Evolutionary conservation across 2,797 vertebrate species (phyloP).

Genomic region (Hypotaenidia okinawae): DNA sequence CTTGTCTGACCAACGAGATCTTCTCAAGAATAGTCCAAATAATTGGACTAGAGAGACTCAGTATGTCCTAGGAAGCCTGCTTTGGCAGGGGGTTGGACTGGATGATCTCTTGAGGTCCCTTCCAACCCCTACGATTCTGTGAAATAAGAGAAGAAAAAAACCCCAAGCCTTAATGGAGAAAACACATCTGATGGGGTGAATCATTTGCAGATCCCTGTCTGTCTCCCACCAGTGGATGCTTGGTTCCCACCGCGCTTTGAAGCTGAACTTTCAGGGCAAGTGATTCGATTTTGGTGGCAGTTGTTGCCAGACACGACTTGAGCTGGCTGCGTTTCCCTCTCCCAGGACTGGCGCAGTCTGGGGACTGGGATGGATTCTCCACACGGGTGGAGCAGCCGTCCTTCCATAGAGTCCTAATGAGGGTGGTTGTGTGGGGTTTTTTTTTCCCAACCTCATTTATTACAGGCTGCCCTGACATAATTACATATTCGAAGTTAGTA

Average conservation of each 20-base stretch:
- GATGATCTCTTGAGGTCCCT: no score
- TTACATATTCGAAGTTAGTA: slow-evolving; percentile 74
- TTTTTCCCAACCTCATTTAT: slow-evolving; percentile 66
- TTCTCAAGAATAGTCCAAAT: not conserved
- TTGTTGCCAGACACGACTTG: not conserved
- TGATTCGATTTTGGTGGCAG: not conserved
- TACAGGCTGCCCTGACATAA: slow-evolving; percentile 67
- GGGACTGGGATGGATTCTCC: slow-evolving; percentile 20
- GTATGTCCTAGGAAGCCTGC: no score
- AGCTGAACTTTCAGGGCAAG: not conserved
- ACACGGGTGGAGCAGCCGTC: slow-evolving; percentile 45
- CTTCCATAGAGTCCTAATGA: slow-evolving; percentile 58
- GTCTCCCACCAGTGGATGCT: not conserved
- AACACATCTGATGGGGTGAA: not conserved
- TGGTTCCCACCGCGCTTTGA: fast-evolving
- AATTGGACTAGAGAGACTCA: no score
- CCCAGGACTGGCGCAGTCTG: slow-evolving; percentile 12
- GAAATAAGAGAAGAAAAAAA: not conserved
- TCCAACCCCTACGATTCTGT: no score
- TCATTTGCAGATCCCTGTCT: not conserved
- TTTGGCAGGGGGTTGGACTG: no score
- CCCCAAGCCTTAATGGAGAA: not conserved
- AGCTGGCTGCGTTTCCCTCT: not conserved
- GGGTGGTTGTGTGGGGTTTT: not conserved
- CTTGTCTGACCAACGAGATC: not conserved